phyloP scores from a whole-genome alignment of 2,797 vertebrate genomes.

The Anas capensis region DNA sequence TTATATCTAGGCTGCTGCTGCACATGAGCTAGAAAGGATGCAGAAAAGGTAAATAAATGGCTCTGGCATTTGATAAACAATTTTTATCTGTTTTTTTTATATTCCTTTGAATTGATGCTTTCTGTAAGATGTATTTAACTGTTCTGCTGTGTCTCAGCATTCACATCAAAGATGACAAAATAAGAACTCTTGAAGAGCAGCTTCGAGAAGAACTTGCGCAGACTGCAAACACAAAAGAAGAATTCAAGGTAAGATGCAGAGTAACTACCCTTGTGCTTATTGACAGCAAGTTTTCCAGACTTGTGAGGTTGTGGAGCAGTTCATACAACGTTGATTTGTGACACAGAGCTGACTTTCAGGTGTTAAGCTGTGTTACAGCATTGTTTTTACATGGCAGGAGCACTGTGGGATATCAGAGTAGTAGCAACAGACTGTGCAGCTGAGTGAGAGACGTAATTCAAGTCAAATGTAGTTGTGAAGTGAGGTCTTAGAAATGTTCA shows the following conservation, averaged over 20 bases:
- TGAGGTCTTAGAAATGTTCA: not conserved
- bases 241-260: conserved; percentile 76
- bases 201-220: conserved; percentile 74
- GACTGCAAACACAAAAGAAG: conserved; percentile 78
- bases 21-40: conserved; percentile 88
- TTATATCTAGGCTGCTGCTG: conserved; percentile 77
- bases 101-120: not conserved
- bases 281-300: not conserved
- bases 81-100: not conserved
- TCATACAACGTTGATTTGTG: not conserved
- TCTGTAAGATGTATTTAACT: not conserved
- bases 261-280: not conserved
- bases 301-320: not conserved
- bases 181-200: conserved; percentile 80
- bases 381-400: not conserved
- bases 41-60: conserved; percentile 88
- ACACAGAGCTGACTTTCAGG: not conserved
- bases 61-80: conserved; percentile 46
- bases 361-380: not conserved
- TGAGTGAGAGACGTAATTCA: not conserved
- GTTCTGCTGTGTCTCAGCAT: conserved; percentile 61
- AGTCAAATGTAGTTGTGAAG: not conserved
- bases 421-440: not conserved
- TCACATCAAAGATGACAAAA: conserved; percentile 81
- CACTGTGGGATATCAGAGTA: not conserved